Evolutionary conservation across 2,888 invertebrate species (phyloP).

Genomic region (Trichogramma dendrolimi): DNA sequence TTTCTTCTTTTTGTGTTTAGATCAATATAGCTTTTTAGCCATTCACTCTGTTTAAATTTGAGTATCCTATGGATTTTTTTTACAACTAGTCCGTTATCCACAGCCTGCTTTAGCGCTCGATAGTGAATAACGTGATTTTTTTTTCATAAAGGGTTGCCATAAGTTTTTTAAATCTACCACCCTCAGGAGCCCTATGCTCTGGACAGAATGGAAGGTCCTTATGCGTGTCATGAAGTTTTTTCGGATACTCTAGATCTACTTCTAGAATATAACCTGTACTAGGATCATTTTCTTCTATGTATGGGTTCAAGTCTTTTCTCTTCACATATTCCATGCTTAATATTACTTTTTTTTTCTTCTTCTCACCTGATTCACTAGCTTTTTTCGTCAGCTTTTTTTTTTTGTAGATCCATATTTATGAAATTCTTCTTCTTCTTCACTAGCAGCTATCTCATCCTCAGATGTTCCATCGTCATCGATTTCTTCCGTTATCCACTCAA

Average conservation of each 20-base stretch:
- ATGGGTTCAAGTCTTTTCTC: too few species aligned
- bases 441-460: not conserved
- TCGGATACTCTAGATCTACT: constrained; percentile 1
- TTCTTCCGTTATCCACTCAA: constrained; percentile 35
- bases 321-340: too few species aligned
- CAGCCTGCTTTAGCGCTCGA: not conserved
- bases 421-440: too few species aligned
- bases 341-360: too few species aligned
- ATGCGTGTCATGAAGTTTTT: constrained; percentile 3
- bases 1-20: not conserved
- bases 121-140: not conserved
- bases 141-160: not conserved
- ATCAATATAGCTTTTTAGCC: not conserved
- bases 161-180: not conserved
- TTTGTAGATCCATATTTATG: too few species aligned
- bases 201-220: not conserved
- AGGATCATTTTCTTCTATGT: too few species aligned
- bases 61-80: too few species aligned
- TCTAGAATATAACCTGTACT: not conserved
- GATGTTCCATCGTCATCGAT: constrained; percentile 18
- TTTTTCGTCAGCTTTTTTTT: too few species aligned
- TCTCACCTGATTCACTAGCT: too few species aligned
- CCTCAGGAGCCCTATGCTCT: not conserved
- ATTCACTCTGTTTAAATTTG: not conserved
- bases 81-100: not conserved